Evolutionary conservation across 2,888 invertebrate genomes (phyloP), one percentile per base, ranked within the genome.

Genomic region (Meta bourneti): DNA sequence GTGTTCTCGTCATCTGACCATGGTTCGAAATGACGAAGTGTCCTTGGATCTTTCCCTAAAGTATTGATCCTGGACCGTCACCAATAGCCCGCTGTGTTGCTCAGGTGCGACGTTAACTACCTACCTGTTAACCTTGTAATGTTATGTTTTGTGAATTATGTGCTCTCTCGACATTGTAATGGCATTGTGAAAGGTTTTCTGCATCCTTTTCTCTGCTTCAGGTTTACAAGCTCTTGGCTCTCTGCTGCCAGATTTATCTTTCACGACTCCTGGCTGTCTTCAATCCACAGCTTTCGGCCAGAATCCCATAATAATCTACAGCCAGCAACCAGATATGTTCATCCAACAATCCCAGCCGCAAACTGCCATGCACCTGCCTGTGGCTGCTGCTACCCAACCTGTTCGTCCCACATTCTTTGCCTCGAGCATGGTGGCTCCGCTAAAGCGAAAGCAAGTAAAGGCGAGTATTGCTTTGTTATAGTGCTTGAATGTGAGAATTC

Each of bases 221-320:
- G 92, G 92, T n/a, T 80, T 92, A 13, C 93, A 93, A 86, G 89
- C 93, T 90, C 88, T 94, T 80, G 94, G 94, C 85, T 96, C 96
- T 51, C 95, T 97, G 93, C 97, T 97, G 1, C 97, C 96, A 94
- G 95, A 95, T 7, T 96, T 97, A 89, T 96, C 97, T 92, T 98
- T 97, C 97, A 96, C 97, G 0, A 94, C 94, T 19, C 94, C 94
- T 19, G 93, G 93, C 48, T 95, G 95, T 0, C 93, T 94, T 19
- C 97, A 96, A 94, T 96, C 97, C 0, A 96, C 96, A 61, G 96
- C 97, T 0, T 74, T 84, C 6, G 95, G 97, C 6, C 96, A 97
- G 0, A 97, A 97, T n/a, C 97, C 97, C 95, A 97, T 97, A 8
- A 97, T 98, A 94, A 97, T 97, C 95, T 97, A 98, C 93, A 95